A percentile compares a stretch with the other conserved stretches of the same genome.
These are phyloP conservation scores for Sinelater perroti DNA, from an alignment of 2,888 invertebrate species.

Conservation along the genomic window DNA sequence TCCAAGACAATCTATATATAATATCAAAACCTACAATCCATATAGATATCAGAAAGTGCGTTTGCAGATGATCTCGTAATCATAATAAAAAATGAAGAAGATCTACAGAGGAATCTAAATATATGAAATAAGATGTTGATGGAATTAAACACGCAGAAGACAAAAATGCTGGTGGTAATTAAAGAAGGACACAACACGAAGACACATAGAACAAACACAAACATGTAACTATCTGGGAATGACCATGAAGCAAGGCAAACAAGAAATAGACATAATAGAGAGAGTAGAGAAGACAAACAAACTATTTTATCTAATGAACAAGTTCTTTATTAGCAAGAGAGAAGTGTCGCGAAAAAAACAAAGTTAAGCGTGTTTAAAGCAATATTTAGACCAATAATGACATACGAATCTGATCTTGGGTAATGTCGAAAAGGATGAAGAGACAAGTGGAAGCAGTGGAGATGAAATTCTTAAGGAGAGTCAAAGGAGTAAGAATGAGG, in stretches of 20 bases:
- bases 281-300: conserved; percentile 21
- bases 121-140: conserved; percentile 23
- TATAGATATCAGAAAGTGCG: conserved; percentile 15
- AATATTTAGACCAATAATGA: conserved; percentile 32
- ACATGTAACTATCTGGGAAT: conserved; percentile 23
- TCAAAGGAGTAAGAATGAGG: conserved; percentile 23
- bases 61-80: conserved; percentile 22
- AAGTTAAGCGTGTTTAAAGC: conserved; percentile 30
- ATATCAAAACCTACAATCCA: conserved; percentile 10
- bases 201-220: conserved; percentile 13
- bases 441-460: conserved; percentile 37
- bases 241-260: conserved; percentile 15
- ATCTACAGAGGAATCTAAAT: conserved; percentile 24
- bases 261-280: conserved; percentile 20
- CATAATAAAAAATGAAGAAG: conserved; percentile 16
- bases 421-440: conserved; percentile 24
- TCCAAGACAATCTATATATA: conserved; percentile 7
- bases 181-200: conserved; percentile 12
- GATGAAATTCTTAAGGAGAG: conserved; percentile 35
- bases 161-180: conserved; percentile 23
- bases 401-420: conserved; percentile 31
- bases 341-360: conserved; percentile 27
- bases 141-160: conserved; percentile 23
- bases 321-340: conserved; percentile 21
- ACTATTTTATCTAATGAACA: conserved; percentile 24